Conservation (phyloP, 2,888 invertebrate species). For the Leucoma salicis region DNA sequence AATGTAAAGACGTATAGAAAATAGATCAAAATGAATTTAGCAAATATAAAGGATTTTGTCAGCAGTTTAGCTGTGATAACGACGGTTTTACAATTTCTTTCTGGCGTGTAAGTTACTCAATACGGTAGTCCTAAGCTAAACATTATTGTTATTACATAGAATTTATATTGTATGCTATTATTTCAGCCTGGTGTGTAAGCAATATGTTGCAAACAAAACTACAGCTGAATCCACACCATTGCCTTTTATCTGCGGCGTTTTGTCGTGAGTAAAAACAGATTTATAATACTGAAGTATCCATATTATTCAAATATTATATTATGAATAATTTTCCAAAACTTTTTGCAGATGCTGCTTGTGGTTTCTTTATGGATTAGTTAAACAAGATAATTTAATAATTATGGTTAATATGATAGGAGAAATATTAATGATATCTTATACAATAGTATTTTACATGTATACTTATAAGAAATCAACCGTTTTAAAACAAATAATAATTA, state of each 20-base stretch:
- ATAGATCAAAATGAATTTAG: constrained; percentile 39
- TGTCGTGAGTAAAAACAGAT: constrained; percentile 83
- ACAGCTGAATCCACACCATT: constrained; percentile 89
- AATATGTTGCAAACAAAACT: constrained; percentile 87
- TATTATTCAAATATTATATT: constrained; percentile 1
- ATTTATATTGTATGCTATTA: constrained; percentile 13
- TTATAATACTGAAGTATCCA: no score
- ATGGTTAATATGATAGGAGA: constrained; percentile 89
- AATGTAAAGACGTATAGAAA: no score
- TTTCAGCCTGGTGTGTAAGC: constrained; percentile 88
- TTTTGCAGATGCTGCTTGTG: constrained; percentile 87
- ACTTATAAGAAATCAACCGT: constrained; percentile 86
- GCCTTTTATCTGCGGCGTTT: constrained; percentile 89
- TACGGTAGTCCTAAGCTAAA: not conserved
- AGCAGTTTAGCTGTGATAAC: constrained; percentile 85
- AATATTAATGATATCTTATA: constrained; percentile 86
- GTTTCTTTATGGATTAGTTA: constrained; percentile 90
- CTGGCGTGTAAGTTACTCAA: constrained; percentile 88
- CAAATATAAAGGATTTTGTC: constrained; percentile 46
- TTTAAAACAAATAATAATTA: constrained; percentile 82
- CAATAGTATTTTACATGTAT: constrained; percentile 86
- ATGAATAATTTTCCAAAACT: not conserved
- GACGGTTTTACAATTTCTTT: constrained; percentile 91
- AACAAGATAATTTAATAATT: constrained; percentile 86
- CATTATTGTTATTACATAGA: not conserved